These are phyloP conservation scores for Monodelphis domestica DNA, from an alignment of 2,797 vertebrate genomes.

Conservation along the genomic window DNA sequence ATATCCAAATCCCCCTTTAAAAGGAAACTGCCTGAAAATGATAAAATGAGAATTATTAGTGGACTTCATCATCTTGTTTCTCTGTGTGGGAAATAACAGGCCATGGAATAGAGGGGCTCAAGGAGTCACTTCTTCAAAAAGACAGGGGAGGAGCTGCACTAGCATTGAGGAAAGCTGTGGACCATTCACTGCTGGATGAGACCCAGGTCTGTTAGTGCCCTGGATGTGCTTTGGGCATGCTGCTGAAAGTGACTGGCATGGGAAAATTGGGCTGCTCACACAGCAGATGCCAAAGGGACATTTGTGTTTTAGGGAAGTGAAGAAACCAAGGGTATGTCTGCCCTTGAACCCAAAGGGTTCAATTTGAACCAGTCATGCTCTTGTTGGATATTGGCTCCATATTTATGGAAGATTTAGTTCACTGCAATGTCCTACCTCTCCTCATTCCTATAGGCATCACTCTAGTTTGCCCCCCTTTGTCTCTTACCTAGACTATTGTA, in stretches of 20 bases:
- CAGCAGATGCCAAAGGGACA: neutral
- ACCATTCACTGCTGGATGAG: neutral
- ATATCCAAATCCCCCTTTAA: neutral
- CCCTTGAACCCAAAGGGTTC: neutral
- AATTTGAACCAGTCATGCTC: neutral
- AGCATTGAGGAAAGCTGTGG: fast-evolving
- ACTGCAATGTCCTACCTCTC: neutral
- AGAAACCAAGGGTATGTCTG: neutral
- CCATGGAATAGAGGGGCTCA: neutral
- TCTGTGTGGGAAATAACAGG: neutral
- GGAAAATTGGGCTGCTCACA: neutral
- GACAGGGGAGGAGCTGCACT: neutral
- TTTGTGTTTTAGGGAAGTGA: neutral
- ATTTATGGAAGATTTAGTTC: neutral
- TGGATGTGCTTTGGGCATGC: neutral
- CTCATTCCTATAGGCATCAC: neutral
- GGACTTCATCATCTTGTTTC: neutral
- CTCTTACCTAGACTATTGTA: neutral
- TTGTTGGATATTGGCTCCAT: neutral
- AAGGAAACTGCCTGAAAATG: neutral
- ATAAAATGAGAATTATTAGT: neutral
- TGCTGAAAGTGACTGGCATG: neutral
- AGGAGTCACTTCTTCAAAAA: neutral
- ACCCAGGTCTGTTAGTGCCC: neutral
- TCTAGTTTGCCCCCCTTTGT: neutral